Conservation (phyloP, 2,113 vertebrate species). For the Engystomops pustulosus region DNA sequence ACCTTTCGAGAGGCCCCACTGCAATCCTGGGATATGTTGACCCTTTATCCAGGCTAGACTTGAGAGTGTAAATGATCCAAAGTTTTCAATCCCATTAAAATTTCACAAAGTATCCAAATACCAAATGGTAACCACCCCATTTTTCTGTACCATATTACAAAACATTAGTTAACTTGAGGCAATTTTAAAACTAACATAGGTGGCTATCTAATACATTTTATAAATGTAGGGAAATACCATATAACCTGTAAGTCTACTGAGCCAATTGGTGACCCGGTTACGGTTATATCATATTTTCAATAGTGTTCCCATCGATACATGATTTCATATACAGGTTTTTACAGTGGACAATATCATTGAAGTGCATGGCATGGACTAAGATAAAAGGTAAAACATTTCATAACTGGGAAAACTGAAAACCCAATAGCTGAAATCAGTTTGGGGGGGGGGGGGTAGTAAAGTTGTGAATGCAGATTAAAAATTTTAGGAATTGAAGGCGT, state of each 20-base stretch:
- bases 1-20: too few species aligned
- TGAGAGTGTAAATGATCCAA: not conserved
- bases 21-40: too few species aligned
- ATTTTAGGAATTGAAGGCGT: not conserved
- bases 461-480: slow-evolving; percentile 32
- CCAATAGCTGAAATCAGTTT: not conserved
- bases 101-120: not conserved
- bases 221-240: too few species aligned
- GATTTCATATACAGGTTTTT: not conserved
- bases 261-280: too few species aligned
- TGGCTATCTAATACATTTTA: not conserved
- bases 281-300: too few species aligned
- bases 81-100: not conserved
- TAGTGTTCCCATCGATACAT: not conserved
- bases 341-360: not conserved
- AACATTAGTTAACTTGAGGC: not conserved
- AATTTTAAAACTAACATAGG: not conserved
- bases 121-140: too few species aligned
- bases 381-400: not conserved
- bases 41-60: too few species aligned
- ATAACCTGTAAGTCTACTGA: too few species aligned
- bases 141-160: not conserved
- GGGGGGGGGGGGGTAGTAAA: not conserved
- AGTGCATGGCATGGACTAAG: not conserved
- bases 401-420: not conserved